A percentile compares a stretch with the other conserved stretches of the same genome.
These are phyloP conservation scores for Spicauda simplicius DNA, from an alignment of 2,888 invertebrate species.

Conservation along the genomic window DNA sequence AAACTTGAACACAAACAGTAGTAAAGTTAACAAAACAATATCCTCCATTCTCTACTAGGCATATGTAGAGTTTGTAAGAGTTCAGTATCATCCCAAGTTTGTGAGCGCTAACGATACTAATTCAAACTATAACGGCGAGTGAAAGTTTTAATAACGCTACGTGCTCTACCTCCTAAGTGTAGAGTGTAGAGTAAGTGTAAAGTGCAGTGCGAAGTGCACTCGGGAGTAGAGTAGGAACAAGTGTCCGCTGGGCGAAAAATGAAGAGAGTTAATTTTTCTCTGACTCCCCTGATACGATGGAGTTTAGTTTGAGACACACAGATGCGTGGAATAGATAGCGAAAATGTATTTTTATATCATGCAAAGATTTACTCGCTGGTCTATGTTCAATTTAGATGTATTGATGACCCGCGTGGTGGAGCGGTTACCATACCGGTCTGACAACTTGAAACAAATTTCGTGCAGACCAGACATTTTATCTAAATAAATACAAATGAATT, in stretches of 20 bases:
- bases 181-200: slow-evolving; percentile 16
- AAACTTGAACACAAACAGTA: slow-evolving; percentile 27
- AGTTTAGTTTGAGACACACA: slow-evolving; percentile 5
- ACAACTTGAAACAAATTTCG: no score
- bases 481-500: no score
- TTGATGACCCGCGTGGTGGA: no score
- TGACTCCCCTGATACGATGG: slow-evolving; percentile 16
- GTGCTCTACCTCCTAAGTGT: slow-evolving; percentile 19
- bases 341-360: no score
- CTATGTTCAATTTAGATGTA: no score
- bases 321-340: not conserved
- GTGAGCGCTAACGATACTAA: slow-evolving; percentile 28
- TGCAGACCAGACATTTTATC: no score
- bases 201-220: slow-evolving; percentile 17
- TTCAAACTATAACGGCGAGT: slow-evolving; percentile 29
- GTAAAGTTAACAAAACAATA: slow-evolving; percentile 31
- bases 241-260: slow-evolving; percentile 27
- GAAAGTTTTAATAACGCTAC: slow-evolving; percentile 32
- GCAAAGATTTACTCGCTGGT: no score
- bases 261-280: slow-evolving; percentile 18
- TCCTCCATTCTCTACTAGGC: slow-evolving; percentile 15
- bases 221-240: slow-evolving; percentile 12
- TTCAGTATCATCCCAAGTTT: slow-evolving; percentile 28
- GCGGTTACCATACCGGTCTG: no score
- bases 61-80: slow-evolving; percentile 20